Evolutionary conservation across 2,113 vertebrate genomes (phyloP).

Genomic region (Centropristis striata): DNA sequence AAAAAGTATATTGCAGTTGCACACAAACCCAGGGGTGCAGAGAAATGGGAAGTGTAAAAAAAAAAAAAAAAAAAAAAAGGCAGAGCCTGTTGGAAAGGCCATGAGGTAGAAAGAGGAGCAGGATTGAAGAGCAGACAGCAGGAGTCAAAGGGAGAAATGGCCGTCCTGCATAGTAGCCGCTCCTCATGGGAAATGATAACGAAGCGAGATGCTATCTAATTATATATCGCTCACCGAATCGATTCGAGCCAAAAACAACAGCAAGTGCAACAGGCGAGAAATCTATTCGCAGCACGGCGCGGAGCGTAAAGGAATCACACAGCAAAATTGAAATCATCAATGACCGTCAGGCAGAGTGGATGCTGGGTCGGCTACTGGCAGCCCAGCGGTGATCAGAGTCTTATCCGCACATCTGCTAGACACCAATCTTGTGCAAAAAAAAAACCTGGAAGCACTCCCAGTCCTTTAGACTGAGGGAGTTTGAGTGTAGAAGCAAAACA

Average conservation of each 20-base stretch:
- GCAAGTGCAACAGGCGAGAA: constrained; percentile 71
- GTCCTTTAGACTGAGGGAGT: constrained; percentile 36
- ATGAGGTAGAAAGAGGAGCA: constrained; percentile 30
- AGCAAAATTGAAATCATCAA: constrained; percentile 77
- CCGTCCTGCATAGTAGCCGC: constrained; percentile 14
- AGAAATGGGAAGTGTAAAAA: too few species aligned
- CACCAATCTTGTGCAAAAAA: constrained; percentile 53
- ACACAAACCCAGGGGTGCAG: neutral
- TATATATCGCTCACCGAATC: constrained; percentile 76
- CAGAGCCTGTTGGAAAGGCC: constrained; percentile 29
- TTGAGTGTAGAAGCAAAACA: constrained; percentile 53
- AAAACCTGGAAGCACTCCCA: constrained; percentile 72
- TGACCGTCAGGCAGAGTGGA: constrained; percentile 65
- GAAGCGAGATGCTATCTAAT: constrained; percentile 71
- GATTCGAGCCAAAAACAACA: constrained; percentile 76
- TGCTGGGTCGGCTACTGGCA: constrained; percentile 54
- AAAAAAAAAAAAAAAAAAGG: constrained; percentile 1
- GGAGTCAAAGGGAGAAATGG: constrained; percentile 37
- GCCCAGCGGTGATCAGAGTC: constrained; percentile 59
- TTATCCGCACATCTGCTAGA: constrained; percentile 71
- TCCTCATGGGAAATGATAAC: constrained; percentile 63
- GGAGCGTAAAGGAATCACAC: constrained; percentile 60
- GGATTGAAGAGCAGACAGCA: constrained; percentile 48
- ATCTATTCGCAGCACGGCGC: constrained; percentile 68
- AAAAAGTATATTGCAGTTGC: constrained; percentile 7